Base-by-base conservation (phyloP, 1,140 invertebrate genomes). In the Drosophila seguyi region DNA sequence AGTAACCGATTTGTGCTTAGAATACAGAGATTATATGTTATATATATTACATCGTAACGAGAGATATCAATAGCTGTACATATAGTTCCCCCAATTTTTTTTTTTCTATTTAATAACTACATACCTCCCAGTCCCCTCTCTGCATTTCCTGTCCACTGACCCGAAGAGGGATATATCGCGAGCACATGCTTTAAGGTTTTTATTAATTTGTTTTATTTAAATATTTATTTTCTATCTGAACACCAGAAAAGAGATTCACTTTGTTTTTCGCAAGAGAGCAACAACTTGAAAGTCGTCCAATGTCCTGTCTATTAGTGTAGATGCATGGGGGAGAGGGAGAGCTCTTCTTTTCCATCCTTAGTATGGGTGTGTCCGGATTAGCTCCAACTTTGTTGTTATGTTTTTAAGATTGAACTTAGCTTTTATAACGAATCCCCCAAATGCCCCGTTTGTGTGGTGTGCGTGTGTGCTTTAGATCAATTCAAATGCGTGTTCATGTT, bases 351-450 rank as follows among this genome's bases (percentile, higher is more conserved):
- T n/a, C n/a, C n/a, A 20, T 55, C 48, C n/a, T 52, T 31, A 34
- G 34, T 50, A 50, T n/a, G 25, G 18, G 20, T 20, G 41, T 38
- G 25, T 47, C 34, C 44, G 31, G 20, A 41, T 22, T 29, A 29
- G 62, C 29, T 39, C 56, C 36, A 60, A 76, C 50, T 81, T 84
- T 84, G 81, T 84, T 84, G 81, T 86, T 84, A 84, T 84, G 78
- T 84, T 84, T 84, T 84, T 86, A 84, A 84, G 52, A 38, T 82
- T 74, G 55, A 72, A 76, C 59, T 50, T 80, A 75, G 78, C 47
- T 59, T 80, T 75, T 80, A 69, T 53, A 69, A 62, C 44, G 16
- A 20, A 48, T 39, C 8, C 20, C 34, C 25, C 18, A 20, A 6
- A 11, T 3, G n/a, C 20, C 42, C 42, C 20, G 11, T 1, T 42